These are phyloP conservation scores for Crotalus horridus DNA, from an alignment of 2,113 vertebrate species.

Conservation along the genomic window DNA sequence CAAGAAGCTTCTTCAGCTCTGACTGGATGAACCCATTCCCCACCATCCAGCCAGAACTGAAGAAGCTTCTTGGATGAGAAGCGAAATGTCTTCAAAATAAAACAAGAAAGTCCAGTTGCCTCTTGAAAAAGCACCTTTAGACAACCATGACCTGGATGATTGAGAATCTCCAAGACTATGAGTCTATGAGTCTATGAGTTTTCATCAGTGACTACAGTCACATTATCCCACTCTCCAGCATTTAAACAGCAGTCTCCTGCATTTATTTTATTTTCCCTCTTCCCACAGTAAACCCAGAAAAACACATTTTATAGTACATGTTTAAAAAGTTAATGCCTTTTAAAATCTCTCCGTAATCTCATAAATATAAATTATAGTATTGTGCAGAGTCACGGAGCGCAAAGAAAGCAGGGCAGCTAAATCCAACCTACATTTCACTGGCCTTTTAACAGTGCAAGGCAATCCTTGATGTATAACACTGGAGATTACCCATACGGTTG, in stretches of 20 bases:
- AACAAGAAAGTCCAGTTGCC: too few species aligned
- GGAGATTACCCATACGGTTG: conserved; percentile 7
- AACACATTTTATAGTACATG: neutral
- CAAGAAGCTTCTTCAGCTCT: too few species aligned
- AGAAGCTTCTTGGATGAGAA: too few species aligned
- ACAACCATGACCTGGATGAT: too few species aligned
- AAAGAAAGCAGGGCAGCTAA: conserved; percentile 37
- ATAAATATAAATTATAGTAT: conserved; percentile 59
- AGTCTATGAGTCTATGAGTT: neutral
- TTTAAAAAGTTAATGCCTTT: conserved; percentile 31
- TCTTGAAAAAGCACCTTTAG: too few species aligned
- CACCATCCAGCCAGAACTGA: too few species aligned
- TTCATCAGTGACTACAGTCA: neutral
- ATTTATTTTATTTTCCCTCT: conserved; percentile 11
- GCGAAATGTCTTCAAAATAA: too few species aligned
- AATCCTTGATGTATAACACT: conserved; percentile 20
- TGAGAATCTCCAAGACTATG: too few species aligned
- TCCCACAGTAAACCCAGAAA: neutral
- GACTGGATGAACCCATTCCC: too few species aligned
- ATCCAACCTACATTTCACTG: conserved; percentile 18
- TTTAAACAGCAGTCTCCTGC: neutral
- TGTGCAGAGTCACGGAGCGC: conserved; percentile 37
- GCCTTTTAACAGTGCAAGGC: conserved; percentile 18
- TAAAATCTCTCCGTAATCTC: conserved; percentile 51
- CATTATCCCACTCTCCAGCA: neutral